Evolutionary conservation across 2,888 invertebrate genomes (phyloP), one percentile per base, ranked within the genome.

Genomic region (Oscheius myriophilus): DNA sequence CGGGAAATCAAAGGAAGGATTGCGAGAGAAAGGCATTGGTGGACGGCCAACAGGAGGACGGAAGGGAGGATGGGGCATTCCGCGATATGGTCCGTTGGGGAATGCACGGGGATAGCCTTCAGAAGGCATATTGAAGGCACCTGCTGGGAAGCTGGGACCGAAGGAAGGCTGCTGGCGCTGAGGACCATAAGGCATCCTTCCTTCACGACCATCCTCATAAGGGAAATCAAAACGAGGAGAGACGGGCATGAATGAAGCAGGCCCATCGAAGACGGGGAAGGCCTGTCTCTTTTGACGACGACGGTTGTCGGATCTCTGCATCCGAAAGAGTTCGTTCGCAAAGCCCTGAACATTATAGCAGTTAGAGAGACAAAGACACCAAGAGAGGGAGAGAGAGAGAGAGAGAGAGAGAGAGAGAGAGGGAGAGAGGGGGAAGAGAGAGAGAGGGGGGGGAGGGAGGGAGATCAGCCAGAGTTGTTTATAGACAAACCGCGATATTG

Each of bases 401-500:
- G 14, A 43, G 45, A 14, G 12, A 43, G 16, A 14, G 12, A 43
- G 16, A 14, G 33, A 33, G 33, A 33, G 33, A 33, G 33, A 33
- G 26, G 25, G 18, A 9, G 33, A 55, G 26, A 55, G 55, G 14
- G 55, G 7, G 33, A 43, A 12, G 52, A 9, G 9, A 21, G 23
- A 52, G 9, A 9, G 52, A 33, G 9, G 9, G 9, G 33, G 33
- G 33, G 33, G 9, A 33, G 33, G 33, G 9, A 33, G 33, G 9
- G 33, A 33, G 33, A 33, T 33, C 52, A n/a, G n/a, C n/a, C n/a
- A n/a, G n/a, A n/a, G n/a, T n/a, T n/a, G n/a, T n/a, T 18, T 67
- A 55, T 58, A 75, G 81, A 57, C 81, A 81, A 71, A 81, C 80
- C 11, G 79, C 78, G 16, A 80, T 81, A 43, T 52, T 81, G 33